phyloP scores from a whole-genome alignment of 2,888 invertebrate species.

The Litoditis marina region DNA sequence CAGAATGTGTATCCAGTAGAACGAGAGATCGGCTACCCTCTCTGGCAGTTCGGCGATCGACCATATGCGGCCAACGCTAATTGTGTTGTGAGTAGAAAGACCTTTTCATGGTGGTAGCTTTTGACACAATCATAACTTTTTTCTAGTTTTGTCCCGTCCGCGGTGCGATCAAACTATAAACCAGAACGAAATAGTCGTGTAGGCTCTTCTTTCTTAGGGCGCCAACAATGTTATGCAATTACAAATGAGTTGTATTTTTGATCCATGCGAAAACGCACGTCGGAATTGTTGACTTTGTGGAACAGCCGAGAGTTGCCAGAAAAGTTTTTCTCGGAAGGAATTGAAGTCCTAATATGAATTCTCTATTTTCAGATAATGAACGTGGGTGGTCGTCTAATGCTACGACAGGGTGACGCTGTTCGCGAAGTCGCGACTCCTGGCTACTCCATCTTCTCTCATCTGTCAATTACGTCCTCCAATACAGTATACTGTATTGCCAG shows the following conservation, averaged over 20 bases:
- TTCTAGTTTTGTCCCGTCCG: no score
- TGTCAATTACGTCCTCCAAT: conserved; percentile 22
- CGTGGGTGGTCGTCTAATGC: conserved; percentile 1
- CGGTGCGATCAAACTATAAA: no score
- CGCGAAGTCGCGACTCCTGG: conserved; percentile 24
- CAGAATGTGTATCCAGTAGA: conserved; percentile 30
- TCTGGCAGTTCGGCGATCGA: conserved; percentile 44
- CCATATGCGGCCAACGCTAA: conserved; percentile 23
- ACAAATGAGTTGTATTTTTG: no score
- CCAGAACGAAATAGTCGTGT: no score
- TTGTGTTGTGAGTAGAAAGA: conserved; percentile 12
- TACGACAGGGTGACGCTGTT: conserved; percentile 7
- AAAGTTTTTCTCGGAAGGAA: no score
- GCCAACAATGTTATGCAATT: no score
- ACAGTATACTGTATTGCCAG: conserved; percentile 60
- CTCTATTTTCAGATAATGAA: conserved; percentile 3
- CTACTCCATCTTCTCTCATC: conserved; percentile 30
- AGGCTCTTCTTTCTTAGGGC: neutral
- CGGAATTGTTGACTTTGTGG: no score
- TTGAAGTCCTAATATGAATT: no score
- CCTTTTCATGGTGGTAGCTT: no score
- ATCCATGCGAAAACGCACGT: no score
- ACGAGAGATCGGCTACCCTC: conserved; percentile 40
- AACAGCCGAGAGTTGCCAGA: no score
- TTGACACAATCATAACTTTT: no score